Percentiles rank a stretch among this genome's conserved stretches.
Conservation (phyloP, 2,113 vertebrate species). For the Lonchura striata region DNA sequence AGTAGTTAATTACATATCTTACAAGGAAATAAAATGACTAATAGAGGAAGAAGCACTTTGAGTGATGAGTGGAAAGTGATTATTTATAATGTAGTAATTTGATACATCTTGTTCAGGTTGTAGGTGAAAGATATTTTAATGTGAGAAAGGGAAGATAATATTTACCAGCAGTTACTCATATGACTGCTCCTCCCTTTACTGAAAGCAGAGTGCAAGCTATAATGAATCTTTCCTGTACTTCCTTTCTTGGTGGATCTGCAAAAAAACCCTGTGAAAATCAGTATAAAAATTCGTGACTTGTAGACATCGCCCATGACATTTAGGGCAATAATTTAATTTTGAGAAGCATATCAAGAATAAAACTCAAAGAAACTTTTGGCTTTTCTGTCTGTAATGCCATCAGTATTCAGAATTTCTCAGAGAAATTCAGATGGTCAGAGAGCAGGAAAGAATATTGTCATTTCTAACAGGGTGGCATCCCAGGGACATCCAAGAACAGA, state of each 20-base stretch:
- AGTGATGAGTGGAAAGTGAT: background rate
- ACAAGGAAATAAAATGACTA: background rate
- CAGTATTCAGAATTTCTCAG: background rate
- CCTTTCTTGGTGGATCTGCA: background rate
- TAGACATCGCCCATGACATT: background rate
- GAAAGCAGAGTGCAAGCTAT: background rate
- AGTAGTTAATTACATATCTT: background rate
- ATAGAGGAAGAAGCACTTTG: background rate
- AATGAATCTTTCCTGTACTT: background rate
- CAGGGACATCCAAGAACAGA: background rate
- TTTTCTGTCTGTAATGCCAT: background rate
- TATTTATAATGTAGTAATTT: conserved; percentile 5
- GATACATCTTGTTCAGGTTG: background rate
- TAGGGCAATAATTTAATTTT: background rate
- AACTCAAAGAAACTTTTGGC: background rate
- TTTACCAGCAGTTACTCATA: background rate
- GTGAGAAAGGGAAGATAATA: background rate
- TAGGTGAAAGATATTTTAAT: background rate
- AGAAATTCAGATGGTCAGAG: background rate
- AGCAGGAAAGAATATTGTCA: background rate
- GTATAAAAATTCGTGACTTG: background rate
- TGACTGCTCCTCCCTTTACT: background rate
- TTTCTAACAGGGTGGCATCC: background rate
- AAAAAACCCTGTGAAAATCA: background rate
- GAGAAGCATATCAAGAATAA: background rate